Percentiles rank a stretch among this genome's conserved stretches.
Conservation (phyloP, 37 sponge, comb jelly and placozoan genomes). For the Tethya wilhelma region DNA sequence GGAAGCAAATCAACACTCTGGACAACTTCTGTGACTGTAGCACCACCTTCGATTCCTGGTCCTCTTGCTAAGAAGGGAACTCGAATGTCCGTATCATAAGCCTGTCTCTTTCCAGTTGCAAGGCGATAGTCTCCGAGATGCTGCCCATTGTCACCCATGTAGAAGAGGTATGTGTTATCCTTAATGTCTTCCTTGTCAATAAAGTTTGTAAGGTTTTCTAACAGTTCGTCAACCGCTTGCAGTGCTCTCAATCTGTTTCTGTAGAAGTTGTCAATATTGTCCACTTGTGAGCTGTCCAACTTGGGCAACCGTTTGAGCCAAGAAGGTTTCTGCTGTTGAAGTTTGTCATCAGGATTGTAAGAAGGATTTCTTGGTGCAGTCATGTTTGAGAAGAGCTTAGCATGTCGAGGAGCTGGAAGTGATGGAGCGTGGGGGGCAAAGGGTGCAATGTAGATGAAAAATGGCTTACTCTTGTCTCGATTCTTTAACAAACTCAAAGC, state of each 20-base stretch:
- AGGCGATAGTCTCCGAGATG: constrained; percentile 73
- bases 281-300: constrained; percentile 32
- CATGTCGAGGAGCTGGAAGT: constrained; percentile 64
- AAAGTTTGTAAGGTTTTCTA: constrained; percentile 26
- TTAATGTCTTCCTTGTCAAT: constrained; percentile 32
- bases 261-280: constrained; percentile 53
- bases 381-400: constrained; percentile 46
- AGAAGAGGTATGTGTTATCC: constrained; percentile 71
- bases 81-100: constrained; percentile 70
- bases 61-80: constrained; percentile 75
- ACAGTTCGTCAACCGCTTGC: constrained; percentile 79
- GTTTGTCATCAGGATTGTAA: constrained; percentile 54
- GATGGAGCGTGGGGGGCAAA: constrained; percentile 84
- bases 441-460: constrained; percentile 74
- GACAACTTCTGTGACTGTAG: constrained; percentile 50
- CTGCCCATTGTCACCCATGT: constrained; percentile 83
- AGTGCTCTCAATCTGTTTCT: constrained; percentile 55
- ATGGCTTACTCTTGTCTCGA: constrained; percentile 56
- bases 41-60: constrained; percentile 62
- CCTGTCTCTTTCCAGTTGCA: constrained; percentile 78
- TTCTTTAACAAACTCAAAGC: neutral
- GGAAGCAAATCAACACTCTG: constrained; percentile 74
- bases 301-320: constrained; percentile 63
- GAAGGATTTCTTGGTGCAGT: constrained; percentile 69
- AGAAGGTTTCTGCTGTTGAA: constrained; percentile 73